Evolutionary conservation across 2,113 vertebrate species (phyloP).

Genomic region (Gavialis gangeticus): DNA sequence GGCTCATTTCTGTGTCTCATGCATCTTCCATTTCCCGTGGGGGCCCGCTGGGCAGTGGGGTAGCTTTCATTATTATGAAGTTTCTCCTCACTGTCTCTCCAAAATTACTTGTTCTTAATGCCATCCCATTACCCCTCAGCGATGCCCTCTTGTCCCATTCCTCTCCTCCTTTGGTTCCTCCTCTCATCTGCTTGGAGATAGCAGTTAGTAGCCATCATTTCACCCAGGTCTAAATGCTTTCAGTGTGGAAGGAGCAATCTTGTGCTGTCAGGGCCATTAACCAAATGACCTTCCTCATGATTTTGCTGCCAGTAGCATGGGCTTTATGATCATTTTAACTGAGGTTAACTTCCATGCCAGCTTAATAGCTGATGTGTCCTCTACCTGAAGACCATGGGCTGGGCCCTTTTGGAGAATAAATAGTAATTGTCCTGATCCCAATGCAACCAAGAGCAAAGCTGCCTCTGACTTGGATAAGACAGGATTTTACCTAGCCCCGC

Average conservation of each 20-base stretch:
- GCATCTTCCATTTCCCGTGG: constrained; percentile 32
- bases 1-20: constrained; percentile 72
- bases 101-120: not conserved
- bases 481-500: not conserved
- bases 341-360: not conserved
- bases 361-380: not conserved
- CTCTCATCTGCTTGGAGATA: not conserved
- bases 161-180: not conserved
- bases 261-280: not conserved
- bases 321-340: constrained; percentile 28
- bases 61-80: constrained; percentile 40
- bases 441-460: not conserved
- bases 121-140: not conserved
- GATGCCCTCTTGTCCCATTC: not conserved
- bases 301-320: not conserved
- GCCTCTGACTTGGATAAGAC: not conserved
- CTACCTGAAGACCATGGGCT: not conserved
- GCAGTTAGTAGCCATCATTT: not conserved
- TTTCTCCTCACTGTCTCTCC: not conserved
- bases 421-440: not conserved
- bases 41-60: constrained; percentile 17
- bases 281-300: constrained; percentile 13
- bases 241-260: not conserved
- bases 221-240: constrained; percentile 18
- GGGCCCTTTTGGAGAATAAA: constrained; percentile 2